phyloP scores from a whole-genome alignment of 92 coral and sea anemone genomes.

The Epizoanthus illoricatus region DNA sequence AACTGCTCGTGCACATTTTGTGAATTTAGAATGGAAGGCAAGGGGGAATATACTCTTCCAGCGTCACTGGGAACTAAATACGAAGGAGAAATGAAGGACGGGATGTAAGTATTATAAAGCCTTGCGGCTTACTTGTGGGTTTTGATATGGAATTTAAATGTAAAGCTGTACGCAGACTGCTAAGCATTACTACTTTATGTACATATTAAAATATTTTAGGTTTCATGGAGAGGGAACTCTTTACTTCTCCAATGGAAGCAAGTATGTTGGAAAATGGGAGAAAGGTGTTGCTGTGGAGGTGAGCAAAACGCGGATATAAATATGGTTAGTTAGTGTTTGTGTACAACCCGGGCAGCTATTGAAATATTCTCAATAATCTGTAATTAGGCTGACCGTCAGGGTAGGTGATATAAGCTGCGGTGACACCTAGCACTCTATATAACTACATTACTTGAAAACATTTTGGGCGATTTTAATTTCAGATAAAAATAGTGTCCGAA shows the following conservation, averaged over 20 bases:
- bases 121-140: too few species aligned
- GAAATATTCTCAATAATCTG: too few species aligned
- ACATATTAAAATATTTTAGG: conserved; percentile 47
- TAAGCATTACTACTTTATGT: too few species aligned
- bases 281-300: conserved; percentile 90
- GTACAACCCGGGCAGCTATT: too few species aligned
- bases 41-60: conserved; percentile 83
- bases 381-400: too few species aligned
- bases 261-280: conserved; percentile 91
- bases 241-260: conserved; percentile 92
- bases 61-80: conserved; percentile 84
- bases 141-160: too few species aligned
- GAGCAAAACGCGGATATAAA: background rate
- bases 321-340: background rate
- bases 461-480: too few species aligned
- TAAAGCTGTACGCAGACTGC: too few species aligned
- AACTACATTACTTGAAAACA: too few species aligned
- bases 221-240: conserved; percentile 95
- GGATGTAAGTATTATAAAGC: conserved; percentile 74
- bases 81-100: conserved; percentile 96
- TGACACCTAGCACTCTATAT: too few species aligned
- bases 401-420: too few species aligned
- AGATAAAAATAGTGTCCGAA: too few species aligned
- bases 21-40: conserved; percentile 88
- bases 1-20: conserved; percentile 27